phyloP scores from a whole-genome alignment of 2,888 invertebrate species.

The Agonopterix arenella region DNA sequence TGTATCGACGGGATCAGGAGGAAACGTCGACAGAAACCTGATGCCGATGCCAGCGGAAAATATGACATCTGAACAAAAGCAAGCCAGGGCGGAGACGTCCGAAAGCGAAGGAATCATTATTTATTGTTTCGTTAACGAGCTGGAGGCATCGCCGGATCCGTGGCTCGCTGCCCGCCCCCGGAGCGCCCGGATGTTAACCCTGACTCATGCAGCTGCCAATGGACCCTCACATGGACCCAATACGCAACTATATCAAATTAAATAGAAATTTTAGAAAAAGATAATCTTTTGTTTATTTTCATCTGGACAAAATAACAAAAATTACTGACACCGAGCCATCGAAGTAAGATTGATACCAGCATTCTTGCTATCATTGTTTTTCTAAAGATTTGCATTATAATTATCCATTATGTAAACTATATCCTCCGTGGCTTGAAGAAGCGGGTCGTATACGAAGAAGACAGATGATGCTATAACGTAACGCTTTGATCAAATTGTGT shows the following conservation, averaged over 20 bases:
- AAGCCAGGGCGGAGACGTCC: conserved; percentile 25
- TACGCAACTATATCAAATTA: no score
- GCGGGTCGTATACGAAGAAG: conserved; percentile 13
- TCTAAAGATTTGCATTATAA: no score
- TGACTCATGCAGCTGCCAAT: conserved; percentile 25
- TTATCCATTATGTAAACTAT: no score
- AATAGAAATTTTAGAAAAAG: no score
- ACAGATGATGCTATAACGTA: conserved; percentile 44
- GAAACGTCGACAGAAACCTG: conserved; percentile 37
- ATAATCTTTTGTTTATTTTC: no score
- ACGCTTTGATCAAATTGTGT: conserved; percentile 53
- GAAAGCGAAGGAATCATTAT: conserved; percentile 64
- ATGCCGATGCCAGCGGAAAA: conserved; percentile 41
- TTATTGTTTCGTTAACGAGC: conserved; percentile 72
- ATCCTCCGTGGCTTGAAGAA: no score
- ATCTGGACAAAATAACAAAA: no score
- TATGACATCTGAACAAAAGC: conserved; percentile 55
- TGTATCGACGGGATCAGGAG: conserved; percentile 33
- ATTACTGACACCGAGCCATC: no score
- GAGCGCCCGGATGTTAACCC: conserved; percentile 8
- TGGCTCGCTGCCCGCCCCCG: conserved; percentile 8
- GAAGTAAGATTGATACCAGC: no score
- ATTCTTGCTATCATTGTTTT: no score
- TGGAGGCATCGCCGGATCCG: conserved; percentile 47
- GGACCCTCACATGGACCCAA: not conserved